Evolutionary conservation across 92 coral and sea anemone species (phyloP), one percentile per base, ranked within the genome.

Genomic region (Palythoa caribaeorum): DNA sequence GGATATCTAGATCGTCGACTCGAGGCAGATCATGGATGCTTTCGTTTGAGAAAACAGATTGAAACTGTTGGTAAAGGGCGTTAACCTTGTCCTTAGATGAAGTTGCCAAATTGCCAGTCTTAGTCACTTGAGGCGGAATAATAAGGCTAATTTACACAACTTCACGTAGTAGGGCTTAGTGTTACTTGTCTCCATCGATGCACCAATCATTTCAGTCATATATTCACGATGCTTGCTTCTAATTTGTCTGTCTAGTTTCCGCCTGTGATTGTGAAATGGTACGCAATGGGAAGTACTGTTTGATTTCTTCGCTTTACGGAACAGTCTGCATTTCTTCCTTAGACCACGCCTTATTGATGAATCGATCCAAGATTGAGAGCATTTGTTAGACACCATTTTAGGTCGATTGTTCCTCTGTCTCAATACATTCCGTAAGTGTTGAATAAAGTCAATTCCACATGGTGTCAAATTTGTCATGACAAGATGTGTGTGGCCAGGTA

Each of bases 281-380:
- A 38, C 77, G 52, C 77, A 73, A 38, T 73, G 52, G 38, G 17
- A 6, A 16, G 77, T 11, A 73, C 53, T 73, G 77, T 73, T 73
- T 38, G 53, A 73, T 73, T 39, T 73, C 77, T n/a, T 73, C 36
- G 77, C 77, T 73, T 73, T 73, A 39, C 77, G 77, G 77, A 73
- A 73, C 77, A 73, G 47, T 38, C 37, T 73, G 77, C 77, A 44
- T 73, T 38, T 73, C 51, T 73, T 73, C 77, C 77, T 73, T 73
- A 73, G 77, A 38, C 50, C 77, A 19, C 77, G 77, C 77, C 77
- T 73, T 73, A 73, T 73, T 38, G 68, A 13, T 15, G 51, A 39
- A 15, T 73, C 54, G 38, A 73, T 73, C 53, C 77, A 73, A 16
- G 77, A 20, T 73, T 39, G 53, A 73, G 21, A 40, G 77, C 77